These are phyloP conservation scores for Naja naja DNA, from an alignment of 2,113 vertebrate genomes.

Conservation along the genomic window DNA sequence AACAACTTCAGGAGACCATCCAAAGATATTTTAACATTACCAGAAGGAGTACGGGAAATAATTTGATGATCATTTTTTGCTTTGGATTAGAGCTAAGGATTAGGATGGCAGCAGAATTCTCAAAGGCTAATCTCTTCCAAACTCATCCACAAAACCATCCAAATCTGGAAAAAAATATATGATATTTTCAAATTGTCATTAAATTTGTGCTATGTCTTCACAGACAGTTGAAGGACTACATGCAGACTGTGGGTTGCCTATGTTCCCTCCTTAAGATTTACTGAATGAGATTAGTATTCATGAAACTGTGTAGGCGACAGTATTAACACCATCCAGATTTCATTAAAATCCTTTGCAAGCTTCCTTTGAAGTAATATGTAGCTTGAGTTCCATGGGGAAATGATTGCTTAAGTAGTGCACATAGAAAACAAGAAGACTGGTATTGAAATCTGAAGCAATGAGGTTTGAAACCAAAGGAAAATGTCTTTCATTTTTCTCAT, in stretches of 20 bases:
- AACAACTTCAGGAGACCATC: background rate
- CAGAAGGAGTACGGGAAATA: background rate
- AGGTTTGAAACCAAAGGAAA: background rate
- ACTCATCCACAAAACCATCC: background rate
- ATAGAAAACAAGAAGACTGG: background rate
- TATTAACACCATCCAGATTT: background rate
- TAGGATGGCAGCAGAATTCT: background rate
- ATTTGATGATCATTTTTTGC: background rate
- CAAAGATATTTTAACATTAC: background rate
- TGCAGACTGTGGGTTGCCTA: background rate
- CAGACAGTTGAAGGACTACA: background rate
- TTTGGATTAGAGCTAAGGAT: background rate
- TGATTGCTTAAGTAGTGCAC: background rate
- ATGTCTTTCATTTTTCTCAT: background rate
- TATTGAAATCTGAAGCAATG: background rate
- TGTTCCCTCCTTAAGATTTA: background rate
- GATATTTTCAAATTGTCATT: background rate
- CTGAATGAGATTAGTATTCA: background rate
- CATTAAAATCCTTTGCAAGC: background rate
- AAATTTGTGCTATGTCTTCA: background rate
- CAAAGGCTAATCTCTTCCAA: background rate
- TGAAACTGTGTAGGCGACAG: background rate
- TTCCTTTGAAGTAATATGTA: background rate
- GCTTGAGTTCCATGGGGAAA: background rate
- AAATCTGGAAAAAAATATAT: background rate